Evolutionary conservation across 2,888 invertebrate genomes (phyloP).

Genomic region (Sminthurinus aureus): DNA sequence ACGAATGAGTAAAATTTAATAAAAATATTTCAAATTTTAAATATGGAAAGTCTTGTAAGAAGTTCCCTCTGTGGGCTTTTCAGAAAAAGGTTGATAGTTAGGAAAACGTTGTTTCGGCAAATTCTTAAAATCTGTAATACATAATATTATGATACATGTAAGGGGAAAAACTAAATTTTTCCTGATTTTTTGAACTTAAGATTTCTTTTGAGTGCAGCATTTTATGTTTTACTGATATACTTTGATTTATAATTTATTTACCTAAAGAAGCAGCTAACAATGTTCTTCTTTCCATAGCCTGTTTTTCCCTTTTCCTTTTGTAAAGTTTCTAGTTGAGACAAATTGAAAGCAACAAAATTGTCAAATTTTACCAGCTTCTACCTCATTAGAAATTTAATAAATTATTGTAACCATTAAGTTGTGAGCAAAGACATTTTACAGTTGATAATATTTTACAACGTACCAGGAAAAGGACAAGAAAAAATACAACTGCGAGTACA

Average conservation of each 20-base stretch:
- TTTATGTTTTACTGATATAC: neutral
- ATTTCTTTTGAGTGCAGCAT: neutral
- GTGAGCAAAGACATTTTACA: too few species aligned
- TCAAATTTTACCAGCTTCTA: too few species aligned
- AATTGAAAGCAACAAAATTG: too few species aligned
- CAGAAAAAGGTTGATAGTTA: neutral
- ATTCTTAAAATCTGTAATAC: neutral
- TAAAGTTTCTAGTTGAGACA: slow-evolving; percentile 10
- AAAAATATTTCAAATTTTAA: slow-evolving; percentile 9
- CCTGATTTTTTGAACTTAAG: neutral
- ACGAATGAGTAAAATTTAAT: too few species aligned
- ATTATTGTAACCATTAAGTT: too few species aligned
- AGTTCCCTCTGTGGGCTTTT: neutral
- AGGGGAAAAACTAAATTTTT: neutral
- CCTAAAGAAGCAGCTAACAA: slow-evolving; percentile 24
- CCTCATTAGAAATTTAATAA: neutral
- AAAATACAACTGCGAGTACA: neutral
- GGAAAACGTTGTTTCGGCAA: neutral
- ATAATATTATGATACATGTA: neutral
- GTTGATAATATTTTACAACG: neutral
- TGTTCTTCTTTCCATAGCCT: slow-evolving; percentile 9
- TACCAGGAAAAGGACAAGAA: slow-evolving; percentile 22
- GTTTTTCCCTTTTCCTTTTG: neutral
- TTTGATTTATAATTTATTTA: neutral
- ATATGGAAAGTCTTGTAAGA: slow-evolving; percentile 31